Conservation (phyloP, 23 tunicate species). For the Halocynthia aurantium region DNA sequence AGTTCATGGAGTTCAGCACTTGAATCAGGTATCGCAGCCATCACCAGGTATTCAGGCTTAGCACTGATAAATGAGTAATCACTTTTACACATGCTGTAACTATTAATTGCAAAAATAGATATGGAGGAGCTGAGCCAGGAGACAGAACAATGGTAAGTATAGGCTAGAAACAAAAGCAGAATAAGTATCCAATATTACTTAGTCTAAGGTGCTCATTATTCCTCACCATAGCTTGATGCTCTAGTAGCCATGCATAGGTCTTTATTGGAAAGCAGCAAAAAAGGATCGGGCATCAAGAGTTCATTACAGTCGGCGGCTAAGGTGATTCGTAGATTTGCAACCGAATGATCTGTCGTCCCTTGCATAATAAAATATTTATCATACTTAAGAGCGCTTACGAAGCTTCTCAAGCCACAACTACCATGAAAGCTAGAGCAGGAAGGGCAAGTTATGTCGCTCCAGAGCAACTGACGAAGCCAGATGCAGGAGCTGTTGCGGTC, state of each 20-base stretch:
- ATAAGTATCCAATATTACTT: not conserved
- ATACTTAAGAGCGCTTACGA: slow-evolving; percentile 14
- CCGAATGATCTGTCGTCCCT: not conserved
- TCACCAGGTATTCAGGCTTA: slow-evolving; percentile 26
- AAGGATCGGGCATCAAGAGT: not conserved
- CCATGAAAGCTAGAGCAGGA: slow-evolving; percentile 90
- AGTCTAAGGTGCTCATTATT: not conserved
- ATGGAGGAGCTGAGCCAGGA: slow-evolving; percentile 91
- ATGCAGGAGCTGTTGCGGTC: slow-evolving; percentile 90
- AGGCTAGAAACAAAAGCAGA: not conserved
- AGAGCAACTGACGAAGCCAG: slow-evolving; percentile 54
- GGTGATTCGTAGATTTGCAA: not conserved
- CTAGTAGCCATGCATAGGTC: slow-evolving; percentile 26
- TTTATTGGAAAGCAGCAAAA: not conserved
- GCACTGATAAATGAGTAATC: not conserved
- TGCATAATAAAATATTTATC: not conserved
- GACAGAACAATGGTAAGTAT: slow-evolving; percentile 77
- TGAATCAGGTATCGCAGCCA: slow-evolving; percentile 44
- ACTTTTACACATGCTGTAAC: too few species aligned
- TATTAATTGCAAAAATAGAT: not conserved
- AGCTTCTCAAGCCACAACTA: slow-evolving; percentile 70
- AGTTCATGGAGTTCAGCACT: slow-evolving; percentile 30
- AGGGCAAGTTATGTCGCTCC: slow-evolving; percentile 87
- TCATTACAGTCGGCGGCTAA: not conserved
- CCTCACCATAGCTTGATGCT: slow-evolving; percentile 42